Percentiles rank a stretch among this genome's conserved stretches.
Conservation (phyloP, 2,797 vertebrate species). For the Malurus leucopterus region DNA sequence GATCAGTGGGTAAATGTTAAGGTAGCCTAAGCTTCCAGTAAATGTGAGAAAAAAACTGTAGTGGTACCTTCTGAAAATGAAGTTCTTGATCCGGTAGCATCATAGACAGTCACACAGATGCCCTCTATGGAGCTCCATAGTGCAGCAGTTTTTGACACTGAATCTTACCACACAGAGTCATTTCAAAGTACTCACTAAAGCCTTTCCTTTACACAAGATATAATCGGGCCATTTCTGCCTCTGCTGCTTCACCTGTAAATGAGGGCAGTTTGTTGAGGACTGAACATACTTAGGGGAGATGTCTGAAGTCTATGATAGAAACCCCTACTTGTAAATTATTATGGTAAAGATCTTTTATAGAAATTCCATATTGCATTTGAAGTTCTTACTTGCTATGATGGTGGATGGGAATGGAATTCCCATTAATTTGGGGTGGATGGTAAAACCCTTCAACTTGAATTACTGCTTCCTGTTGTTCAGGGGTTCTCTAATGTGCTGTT, state of each 20-base stretch:
- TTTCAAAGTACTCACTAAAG: not conserved
- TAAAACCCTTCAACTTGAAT: constrained; percentile 49
- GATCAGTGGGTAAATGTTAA: not conserved
- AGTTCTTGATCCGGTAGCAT: not conserved
- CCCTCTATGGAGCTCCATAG: not conserved
- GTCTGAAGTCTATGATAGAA: not conserved
- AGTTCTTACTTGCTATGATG: constrained; percentile 11
- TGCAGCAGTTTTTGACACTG: not conserved
- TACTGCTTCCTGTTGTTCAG: constrained; percentile 39
- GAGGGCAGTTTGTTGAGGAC: not conserved
- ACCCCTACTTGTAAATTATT: not conserved
- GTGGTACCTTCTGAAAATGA: not conserved
- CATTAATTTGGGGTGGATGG: not conserved
- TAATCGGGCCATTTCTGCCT: not conserved
- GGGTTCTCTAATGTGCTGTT: constrained; percentile 28
- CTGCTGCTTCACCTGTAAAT: not conserved
- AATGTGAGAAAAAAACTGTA: not conserved
- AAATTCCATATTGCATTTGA: constrained; percentile 6
- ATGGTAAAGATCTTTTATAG: constrained; percentile 22
- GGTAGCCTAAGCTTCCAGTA: not conserved
- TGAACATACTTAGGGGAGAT: not conserved
- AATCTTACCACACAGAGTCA: not conserved
- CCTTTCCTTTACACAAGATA: not conserved
- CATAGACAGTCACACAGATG: not conserved
- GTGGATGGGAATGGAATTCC: constrained; percentile 28